phyloP scores from a whole-genome alignment of 2,888 invertebrate species.

The Sesamia inferens region DNA sequence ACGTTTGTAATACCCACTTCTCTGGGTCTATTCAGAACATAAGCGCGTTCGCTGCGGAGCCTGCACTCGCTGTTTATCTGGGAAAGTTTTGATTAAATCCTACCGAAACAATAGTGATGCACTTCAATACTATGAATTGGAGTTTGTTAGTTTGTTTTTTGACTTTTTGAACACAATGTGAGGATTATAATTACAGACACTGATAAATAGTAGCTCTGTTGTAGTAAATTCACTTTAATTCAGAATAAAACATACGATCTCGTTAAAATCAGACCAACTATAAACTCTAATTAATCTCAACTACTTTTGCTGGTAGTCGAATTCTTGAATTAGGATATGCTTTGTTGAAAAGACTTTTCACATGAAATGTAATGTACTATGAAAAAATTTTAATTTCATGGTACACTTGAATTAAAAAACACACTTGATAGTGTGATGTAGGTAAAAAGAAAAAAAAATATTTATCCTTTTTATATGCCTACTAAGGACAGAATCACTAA shows the following conservation, averaged over 20 bases:
- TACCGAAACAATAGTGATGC: slow-evolving; percentile 52
- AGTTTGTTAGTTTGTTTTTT: slow-evolving; percentile 51
- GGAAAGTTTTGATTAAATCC: slow-evolving; percentile 62
- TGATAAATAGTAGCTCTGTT: background rate
- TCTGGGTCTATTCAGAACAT: slow-evolving; percentile 44
- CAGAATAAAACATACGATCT: background rate
- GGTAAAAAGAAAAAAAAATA: too few species aligned
- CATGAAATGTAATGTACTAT: too few species aligned
- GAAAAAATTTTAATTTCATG: background rate
- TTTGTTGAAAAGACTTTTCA: background rate
- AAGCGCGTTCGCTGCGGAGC: slow-evolving; percentile 28
- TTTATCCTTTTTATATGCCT: background rate
- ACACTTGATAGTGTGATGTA: background rate
- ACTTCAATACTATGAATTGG: slow-evolving; percentile 48
- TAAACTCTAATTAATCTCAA: background rate
- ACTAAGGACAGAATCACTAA: too few species aligned
- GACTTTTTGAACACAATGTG: slow-evolving; percentile 13
- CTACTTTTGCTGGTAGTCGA: background rate
- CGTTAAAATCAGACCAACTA: background rate
- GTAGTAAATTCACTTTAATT: background rate
- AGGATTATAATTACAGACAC: slow-evolving; percentile 7
- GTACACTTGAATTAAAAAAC: background rate
- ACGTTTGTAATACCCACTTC: slow-evolving; percentile 48
- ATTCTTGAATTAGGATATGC: too few species aligned
- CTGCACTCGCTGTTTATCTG: slow-evolving; percentile 46